These are phyloP conservation scores for Eupithecia subfuscata DNA, from an alignment of 2,888 invertebrate species.

Conservation along the genomic window DNA sequence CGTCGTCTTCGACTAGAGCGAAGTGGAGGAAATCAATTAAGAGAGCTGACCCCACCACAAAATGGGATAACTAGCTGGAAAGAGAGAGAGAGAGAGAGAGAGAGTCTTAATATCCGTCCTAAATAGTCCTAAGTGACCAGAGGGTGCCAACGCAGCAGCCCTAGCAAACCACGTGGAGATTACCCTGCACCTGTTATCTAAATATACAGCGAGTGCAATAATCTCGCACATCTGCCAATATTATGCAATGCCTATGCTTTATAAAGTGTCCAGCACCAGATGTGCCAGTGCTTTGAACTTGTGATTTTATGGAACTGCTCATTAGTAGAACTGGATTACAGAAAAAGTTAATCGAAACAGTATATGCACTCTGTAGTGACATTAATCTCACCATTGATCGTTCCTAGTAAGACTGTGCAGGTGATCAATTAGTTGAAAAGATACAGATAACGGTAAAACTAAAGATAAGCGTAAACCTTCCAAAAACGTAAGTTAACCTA, in stretches of 20 bases:
- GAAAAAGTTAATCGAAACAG: slow-evolving; percentile 15
- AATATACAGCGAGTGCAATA: slow-evolving; percentile 75
- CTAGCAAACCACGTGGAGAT: slow-evolving; percentile 68
- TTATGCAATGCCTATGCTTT: slow-evolving; percentile 76
- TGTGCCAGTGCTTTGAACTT: slow-evolving; percentile 70
- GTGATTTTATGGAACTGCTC: slow-evolving; percentile 48
- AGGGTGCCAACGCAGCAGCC: slow-evolving; percentile 51
- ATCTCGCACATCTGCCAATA: slow-evolving; percentile 77
- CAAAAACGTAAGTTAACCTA: too few species aligned
- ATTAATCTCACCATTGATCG: neutral
- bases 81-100: too few species aligned
- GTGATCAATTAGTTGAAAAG: too few species aligned
- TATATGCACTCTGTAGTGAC: neutral
- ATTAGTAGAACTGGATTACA: slow-evolving; percentile 35
- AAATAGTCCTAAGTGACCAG: neutral
- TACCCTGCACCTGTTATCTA: slow-evolving; percentile 75
- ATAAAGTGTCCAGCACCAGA: slow-evolving; percentile 72
- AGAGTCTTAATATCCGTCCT: too few species aligned
- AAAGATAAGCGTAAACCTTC: too few species aligned
- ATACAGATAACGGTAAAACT: too few species aligned
- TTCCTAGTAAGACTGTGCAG: too few species aligned
- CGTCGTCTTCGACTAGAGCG: too few species aligned
- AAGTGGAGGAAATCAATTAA: too few species aligned
- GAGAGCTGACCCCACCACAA: too few species aligned
- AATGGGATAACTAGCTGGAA: too few species aligned